phyloP scores from a whole-genome alignment of 1,140 invertebrate genomes.

The Drosophila jambulina region DNA sequence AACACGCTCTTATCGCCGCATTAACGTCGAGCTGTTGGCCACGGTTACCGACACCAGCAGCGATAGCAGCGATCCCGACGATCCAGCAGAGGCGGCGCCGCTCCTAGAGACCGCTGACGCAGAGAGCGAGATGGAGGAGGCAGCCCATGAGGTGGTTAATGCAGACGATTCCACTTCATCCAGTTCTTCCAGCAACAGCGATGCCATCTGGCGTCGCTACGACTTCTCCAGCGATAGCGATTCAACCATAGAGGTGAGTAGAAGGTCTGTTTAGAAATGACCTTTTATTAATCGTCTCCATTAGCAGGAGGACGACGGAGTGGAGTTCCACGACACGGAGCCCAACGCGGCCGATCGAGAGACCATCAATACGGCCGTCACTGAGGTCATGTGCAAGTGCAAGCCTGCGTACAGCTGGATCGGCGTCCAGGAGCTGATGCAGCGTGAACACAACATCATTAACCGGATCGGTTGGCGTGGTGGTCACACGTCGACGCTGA shows the following conservation, averaged over 20 bases:
- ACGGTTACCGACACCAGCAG: slow-evolving; percentile 7
- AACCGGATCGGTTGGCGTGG: slow-evolving; percentile 65
- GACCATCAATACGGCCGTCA: slow-evolving; percentile 32
- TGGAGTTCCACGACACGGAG: slow-evolving; percentile 12
- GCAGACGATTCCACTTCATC: not conserved
- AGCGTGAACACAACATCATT: slow-evolving; percentile 66
- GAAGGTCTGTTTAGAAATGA: too few relatives aligned
- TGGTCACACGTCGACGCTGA: slow-evolving; percentile 51
- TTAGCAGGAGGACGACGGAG: slow-evolving; percentile 10
- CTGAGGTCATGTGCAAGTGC: slow-evolving; percentile 55
- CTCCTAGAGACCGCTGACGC: not conserved
- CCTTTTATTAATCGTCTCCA: not conserved
- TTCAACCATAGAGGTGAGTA: slow-evolving; percentile 22
- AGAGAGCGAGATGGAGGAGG: not conserved
- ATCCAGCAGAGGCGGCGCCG: not conserved
- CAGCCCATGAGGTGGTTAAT: not conserved
- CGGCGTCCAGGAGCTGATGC: slow-evolving; percentile 58
- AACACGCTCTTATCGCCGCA: slow-evolving; percentile 52
- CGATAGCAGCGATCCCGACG: slow-evolving; percentile 3
- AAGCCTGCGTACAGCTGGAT: slow-evolving; percentile 71
- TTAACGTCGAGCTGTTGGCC: slow-evolving; percentile 17
- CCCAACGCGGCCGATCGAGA: slow-evolving; percentile 30
- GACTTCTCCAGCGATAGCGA: slow-evolving; percentile 33
- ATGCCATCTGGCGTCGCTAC: slow-evolving; percentile 11
- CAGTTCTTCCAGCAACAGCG: slow-evolving; percentile 26